Evolutionary conservation across 2,797 vertebrate genomes (phyloP), one percentile per base, ranked within the genome.

Genomic region (Coluber constrictor): DNA sequence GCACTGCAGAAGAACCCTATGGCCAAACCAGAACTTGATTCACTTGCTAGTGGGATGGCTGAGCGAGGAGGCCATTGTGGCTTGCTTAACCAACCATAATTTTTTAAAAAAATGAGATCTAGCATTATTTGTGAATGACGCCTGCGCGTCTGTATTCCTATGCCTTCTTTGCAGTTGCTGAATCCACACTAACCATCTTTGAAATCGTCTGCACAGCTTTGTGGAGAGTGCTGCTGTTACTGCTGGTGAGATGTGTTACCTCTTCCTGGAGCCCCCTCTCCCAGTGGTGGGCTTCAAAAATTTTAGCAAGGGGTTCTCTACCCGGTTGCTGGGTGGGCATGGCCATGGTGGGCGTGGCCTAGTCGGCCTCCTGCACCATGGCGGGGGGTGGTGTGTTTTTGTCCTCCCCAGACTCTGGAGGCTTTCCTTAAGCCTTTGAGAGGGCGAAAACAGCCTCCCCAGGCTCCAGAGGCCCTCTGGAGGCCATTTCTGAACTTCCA

Each of bases 371-470:
- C 51, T 54, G 51, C 8, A 10, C 51, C 9, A 54, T 54, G 51
- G 9, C 1, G 9, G 8, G 51, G 0, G 51, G 4, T 0, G 1
- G 9, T 1, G 51, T 10, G 9, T 54, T 54, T 54, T 54, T 54
- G 51, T 1, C 51, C 51, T 54, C 51, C 51, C 51, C 9, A 10
- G 9, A 10, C 51, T 54, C 51, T 10, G 9, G 51, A 54, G 9
- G 9, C 9, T 54, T 54, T 54, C 9, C 51, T 54, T 54, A 9
- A 10, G 51, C 9, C 9, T 54, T 9, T 54, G 51, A 9, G 51
- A 54, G 51, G 1, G 51, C 1, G 9, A 54, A 54, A 54, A 54
- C 0, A 9, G 9, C 51, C 51, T 54, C 9, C 51, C 51, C 51
- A 54, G 51, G 51, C 51, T 54, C 51, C 8, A 0, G 51, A 54